Evolutionary conservation across 2,797 vertebrate genomes (phyloP), one percentile per base, ranked within the genome.

Genomic region (Brachyalestes nurse): DNA sequence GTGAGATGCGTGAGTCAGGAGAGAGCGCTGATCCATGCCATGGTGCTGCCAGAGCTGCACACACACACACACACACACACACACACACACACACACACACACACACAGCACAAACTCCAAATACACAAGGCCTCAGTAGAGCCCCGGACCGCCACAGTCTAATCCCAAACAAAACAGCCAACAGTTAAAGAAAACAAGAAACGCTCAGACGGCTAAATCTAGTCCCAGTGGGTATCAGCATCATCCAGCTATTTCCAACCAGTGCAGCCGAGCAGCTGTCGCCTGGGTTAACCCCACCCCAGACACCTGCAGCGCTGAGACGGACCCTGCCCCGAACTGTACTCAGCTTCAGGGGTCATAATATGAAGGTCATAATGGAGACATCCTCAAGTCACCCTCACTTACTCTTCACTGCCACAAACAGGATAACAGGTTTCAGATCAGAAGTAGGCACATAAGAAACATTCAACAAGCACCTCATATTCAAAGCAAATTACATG

Each of bases 161-260:
- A 82, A 86, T 87, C 86, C 85, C 77, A 88, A 88, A 91, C 84
- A 88, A 89, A 86, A 79, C 47, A 78, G 19, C 17, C 55, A 19
- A 61, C 75, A 84, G 77, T 76, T 85, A 83, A 82, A 61, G 77
- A 55, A 81, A 85, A 86, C 80, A 83, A 83, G 69, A 74, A 79
- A 14, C 25, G 81, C 78, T 55, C 70, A 79, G 77, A 82, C 81
- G 75, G 75, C 62, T 58, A 76, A 75, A 87, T 73, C 67, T 25
- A 25, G 25, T 49, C 7, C 62, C 34, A 64, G 57, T 53, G 55
- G 45, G 70, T 53, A 79, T 55, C 78, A 67, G 67, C 40, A 80
- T 79, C 83, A 47, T 79, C 73, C 83, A 72, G 84, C 83, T 86
- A 89, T 7, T 28, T n/a, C 88, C 85, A 84, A 87, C 87, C 88